Evolutionary conservation across 2,113 vertebrate genomes (phyloP), one percentile per base, ranked within the genome.

Genomic region (Nesogale talazaci): DNA sequence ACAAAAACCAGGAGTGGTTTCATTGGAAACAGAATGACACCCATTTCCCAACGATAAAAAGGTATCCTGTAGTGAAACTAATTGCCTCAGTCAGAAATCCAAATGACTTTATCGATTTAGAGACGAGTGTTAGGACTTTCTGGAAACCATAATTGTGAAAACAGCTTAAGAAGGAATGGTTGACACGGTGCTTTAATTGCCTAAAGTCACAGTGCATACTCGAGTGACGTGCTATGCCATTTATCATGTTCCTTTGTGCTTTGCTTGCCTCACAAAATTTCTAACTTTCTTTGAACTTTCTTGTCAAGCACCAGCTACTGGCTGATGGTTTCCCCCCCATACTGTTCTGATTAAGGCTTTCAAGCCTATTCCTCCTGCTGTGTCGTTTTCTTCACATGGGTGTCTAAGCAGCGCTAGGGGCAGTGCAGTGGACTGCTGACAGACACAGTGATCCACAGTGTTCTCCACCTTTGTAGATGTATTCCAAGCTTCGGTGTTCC

Each of bases 191-290:
- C 85, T 79, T 97, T 97, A 98, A 97, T 98, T 98, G 97, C 97
- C 96, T 97, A 96, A 97, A 97, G 91, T 97, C 97, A 97, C 97
- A 96, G 96, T 97, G 97, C 97, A 91, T 85, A 97, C 98, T 88
- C 96, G 97, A 98, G 98, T 46, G 69, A 98, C 98, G 97, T 96
- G 97, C 98, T 98, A 92, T 98, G 98, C 98, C 98, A 97, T 98
- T 96, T 96, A 57, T 97, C 97, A 90, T 95, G 97, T 97, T 97
- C 96, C 97, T 97, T 94, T 98, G 96, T 95, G 97, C 97, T 97
- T 97, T 98, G 89, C 94, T 97, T 98, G 96, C 96, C 96, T 98
- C 97, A 96, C 94, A 95, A 90, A 97, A 98, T 92, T 95, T 98
- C 97, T 91, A 67, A 67, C 97, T 97, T 97, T 96, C 93, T 97